These are phyloP conservation scores for Myotis daubentonii DNA, from an alignment of 2,797 vertebrate species.

Conservation along the genomic window DNA sequence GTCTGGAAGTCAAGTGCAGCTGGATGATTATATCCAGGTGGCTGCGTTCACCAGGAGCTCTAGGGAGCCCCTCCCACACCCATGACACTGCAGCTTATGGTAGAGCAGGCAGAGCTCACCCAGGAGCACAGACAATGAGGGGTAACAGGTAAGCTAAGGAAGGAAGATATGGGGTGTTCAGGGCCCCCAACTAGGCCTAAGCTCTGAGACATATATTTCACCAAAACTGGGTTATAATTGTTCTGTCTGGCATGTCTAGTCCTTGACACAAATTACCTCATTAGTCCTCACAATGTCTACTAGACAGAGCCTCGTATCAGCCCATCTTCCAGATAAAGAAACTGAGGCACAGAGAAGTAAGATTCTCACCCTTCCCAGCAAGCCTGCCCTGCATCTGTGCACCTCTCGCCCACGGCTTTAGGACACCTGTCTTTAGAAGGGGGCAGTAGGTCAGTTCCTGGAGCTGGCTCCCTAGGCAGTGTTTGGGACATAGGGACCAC, in stretches of 20 bases:
- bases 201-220: neutral
- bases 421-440: neutral
- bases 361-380: neutral
- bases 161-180: neutral
- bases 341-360: neutral
- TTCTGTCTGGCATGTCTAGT: neutral
- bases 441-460: neutral
- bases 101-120: neutral
- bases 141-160: neutral
- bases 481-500: neutral
- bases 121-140: neutral
- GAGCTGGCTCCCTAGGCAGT: neutral
- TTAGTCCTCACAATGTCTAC: neutral
- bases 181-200: neutral
- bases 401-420: neutral
- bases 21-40: accelerated
- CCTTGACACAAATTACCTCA: neutral
- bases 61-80: neutral
- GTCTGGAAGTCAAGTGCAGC: neutral
- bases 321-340: neutral
- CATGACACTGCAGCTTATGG: neutral
- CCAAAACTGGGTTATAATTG: neutral
- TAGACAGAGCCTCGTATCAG: neutral
- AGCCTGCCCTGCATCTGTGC: neutral
- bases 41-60: neutral